These are phyloP conservation scores for Epinotia nisella DNA, from an alignment of 2,888 invertebrate species.

Conservation along the genomic window DNA sequence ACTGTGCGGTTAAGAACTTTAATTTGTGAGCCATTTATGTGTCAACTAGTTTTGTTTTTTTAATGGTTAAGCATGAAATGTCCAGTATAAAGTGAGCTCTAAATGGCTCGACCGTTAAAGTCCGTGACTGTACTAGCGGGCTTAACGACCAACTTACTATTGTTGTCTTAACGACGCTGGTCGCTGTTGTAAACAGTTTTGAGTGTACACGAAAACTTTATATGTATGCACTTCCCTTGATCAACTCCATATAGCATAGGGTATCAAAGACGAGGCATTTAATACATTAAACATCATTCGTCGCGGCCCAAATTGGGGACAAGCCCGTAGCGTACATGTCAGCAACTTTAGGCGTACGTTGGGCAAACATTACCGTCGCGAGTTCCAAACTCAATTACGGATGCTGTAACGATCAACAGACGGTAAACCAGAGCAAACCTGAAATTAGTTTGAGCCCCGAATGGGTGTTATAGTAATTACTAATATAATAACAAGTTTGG, in stretches of 20 bases:
- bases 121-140: no score
- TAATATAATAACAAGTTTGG: constrained; percentile 34
- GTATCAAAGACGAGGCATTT: constrained; percentile 8
- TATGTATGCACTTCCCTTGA: background rate
- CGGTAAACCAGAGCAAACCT: constrained; percentile 46
- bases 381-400: constrained; percentile 65
- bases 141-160: no score
- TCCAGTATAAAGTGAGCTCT: no score
- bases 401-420: constrained; percentile 55
- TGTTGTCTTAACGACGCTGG: no score
- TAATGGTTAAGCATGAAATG: no score
- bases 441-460: constrained; percentile 42
- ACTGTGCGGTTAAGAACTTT: no score
- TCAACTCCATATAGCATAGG: background rate
- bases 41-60: no score
- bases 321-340: constrained; percentile 15
- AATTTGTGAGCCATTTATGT: no score
- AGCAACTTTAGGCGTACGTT: constrained; percentile 49
- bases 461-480: constrained; percentile 38
- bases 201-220: background rate
- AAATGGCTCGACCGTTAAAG: no score
- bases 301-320: constrained; percentile 28
- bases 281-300: constrained; percentile 37
- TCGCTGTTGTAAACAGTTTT: no score
- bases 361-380: constrained; percentile 56